Conservation (phyloP, 2,113 vertebrate genomes). For the Jaculus jaculus region DNA sequence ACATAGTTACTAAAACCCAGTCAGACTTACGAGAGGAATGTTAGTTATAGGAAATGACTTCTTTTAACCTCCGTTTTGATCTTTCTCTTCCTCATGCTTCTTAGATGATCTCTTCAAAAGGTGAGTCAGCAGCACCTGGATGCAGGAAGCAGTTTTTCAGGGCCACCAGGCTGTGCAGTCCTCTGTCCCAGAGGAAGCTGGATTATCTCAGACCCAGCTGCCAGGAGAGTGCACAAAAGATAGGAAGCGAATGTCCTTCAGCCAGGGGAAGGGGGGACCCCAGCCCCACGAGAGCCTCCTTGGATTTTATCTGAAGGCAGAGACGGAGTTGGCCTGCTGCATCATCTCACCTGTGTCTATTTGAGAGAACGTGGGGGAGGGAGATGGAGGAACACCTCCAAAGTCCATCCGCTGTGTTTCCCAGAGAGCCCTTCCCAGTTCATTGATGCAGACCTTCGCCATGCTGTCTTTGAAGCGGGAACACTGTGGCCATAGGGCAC, state of each 20-base stretch:
- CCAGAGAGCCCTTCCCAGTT: background rate
- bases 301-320: background rate
- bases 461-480: background rate
- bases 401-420: background rate
- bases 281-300: background rate
- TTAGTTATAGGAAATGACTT: background rate
- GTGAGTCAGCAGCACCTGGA: background rate
- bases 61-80: background rate
- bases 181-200: background rate
- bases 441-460: background rate
- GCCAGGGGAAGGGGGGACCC: background rate
- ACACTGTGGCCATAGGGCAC: background rate
- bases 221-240: background rate
- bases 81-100: background rate
- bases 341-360: background rate
- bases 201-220: background rate
- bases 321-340: background rate
- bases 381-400: background rate
- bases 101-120: conserved; percentile 11
- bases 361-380: background rate
- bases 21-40: background rate
- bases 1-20: background rate
- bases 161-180: background rate
- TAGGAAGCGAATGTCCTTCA: background rate
- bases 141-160: background rate